Base-by-base conservation (phyloP, 1,140 invertebrate species). In the Nasonia vitripennis region DNA sequence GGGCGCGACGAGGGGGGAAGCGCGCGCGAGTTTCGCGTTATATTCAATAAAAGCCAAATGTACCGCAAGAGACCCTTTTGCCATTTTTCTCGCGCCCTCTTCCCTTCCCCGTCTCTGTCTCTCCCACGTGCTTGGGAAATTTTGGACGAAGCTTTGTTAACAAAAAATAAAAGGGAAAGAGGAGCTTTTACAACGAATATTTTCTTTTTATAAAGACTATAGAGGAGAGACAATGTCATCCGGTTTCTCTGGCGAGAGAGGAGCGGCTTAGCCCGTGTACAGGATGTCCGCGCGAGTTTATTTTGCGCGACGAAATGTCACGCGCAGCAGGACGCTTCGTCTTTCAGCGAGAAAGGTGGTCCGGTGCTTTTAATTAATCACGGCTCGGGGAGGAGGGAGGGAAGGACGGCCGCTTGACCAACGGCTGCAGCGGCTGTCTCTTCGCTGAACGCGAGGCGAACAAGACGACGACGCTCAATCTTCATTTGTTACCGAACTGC, bases 31-130 rank as follows among this genome's bases (percentile, higher is more conserved):
- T 81, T 78, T 86, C 82, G 70, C 79, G 87, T 91, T 91, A 90
- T 90, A 90, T 91, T 91, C 89, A 90, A 91, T 91, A 91, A 91
- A 91, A 90, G 83, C 90, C 88, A 90, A 91, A 91, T 91, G 89
- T 91, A 90, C 89, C 90, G 89, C 87, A 86, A 90, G 89, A 90
- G 89, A 89, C 88, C 85, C 11, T 67, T 74, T 71, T 62, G n/a
- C 48, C n/a, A 74, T 17, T 74, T 68, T 74, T 74, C 78, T 79
- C 34, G 27, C 55, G 9, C 34, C 55, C 11, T 48, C 51, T 67
- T 82, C 62, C 31, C 79, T 34, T 17, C 20, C 9, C 20, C 55
- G 27, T 67, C 2, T 27, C n/a, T 73, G 31, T 3, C 6, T 27
- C 6, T 23, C 7, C 31, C 31, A 4, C 14, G 7, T 74, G 23